These are phyloP conservation scores for Carcharodon carcharias DNA, from an alignment of 2,797 vertebrate genomes.

Conservation along the genomic window DNA sequence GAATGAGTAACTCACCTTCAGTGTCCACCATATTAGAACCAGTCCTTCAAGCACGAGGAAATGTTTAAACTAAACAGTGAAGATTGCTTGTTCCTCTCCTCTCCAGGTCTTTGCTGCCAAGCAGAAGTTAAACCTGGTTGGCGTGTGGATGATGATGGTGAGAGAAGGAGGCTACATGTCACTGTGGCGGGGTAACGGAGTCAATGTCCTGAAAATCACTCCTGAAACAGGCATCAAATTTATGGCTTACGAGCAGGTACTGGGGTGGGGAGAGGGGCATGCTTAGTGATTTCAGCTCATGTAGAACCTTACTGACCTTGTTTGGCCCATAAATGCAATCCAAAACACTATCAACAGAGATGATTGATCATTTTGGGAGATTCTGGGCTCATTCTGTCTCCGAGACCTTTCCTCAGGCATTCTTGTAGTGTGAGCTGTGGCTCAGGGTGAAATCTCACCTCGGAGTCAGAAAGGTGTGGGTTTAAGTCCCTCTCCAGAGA, in stretches of 20 bases:
- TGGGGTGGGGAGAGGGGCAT: background rate
- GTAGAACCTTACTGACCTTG: background rate
- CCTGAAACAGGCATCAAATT: conserved; percentile 77
- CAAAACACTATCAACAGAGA: background rate
- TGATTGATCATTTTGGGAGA: background rate
- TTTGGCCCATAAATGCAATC: background rate
- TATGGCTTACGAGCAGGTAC: conserved; percentile 78
- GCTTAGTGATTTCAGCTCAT: background rate
- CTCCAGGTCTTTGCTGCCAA: conserved; percentile 54
- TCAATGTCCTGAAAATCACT: conserved; percentile 76
- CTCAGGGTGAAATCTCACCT: background rate
- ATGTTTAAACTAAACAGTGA: background rate
- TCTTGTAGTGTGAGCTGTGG: background rate
- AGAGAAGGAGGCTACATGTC: conserved; percentile 61
- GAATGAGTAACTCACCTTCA: background rate
- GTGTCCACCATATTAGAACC: background rate
- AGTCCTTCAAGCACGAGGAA: background rate
- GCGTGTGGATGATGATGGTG: conserved; percentile 61
- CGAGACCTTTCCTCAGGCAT: background rate
- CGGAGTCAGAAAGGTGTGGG: background rate
- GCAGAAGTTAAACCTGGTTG: conserved; percentile 58
- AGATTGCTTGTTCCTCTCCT: background rate
- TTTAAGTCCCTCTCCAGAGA: background rate
- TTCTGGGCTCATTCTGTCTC: background rate
- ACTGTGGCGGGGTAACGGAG: conserved; percentile 74